phyloP scores from a whole-genome alignment of 1,140 invertebrate genomes.

The Drosophila quadrilineata region DNA sequence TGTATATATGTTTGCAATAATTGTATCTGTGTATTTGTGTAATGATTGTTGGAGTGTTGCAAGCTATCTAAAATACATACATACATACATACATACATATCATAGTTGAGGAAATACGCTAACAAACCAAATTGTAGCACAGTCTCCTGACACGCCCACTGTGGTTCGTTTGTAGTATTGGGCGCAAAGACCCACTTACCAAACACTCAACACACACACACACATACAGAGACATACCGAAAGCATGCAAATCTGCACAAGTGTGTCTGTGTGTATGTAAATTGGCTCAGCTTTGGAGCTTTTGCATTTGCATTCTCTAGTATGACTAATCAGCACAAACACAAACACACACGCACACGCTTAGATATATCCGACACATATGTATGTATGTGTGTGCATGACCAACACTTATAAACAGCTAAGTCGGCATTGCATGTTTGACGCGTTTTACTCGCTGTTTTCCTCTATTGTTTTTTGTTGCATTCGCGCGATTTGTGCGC shows the following conservation, averaged over 20 bases:
- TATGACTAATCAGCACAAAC: constrained; percentile 62
- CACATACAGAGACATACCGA: constrained; percentile 23
- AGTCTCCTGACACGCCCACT: constrained; percentile 28
- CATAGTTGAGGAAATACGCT: not conserved
- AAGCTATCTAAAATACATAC: too few species aligned
- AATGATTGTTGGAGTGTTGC: too few species aligned
- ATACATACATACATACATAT: too few species aligned
- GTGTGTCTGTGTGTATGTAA: constrained; percentile 32
- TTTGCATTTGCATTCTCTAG: constrained; percentile 60
- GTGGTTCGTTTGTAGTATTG: constrained; percentile 7
- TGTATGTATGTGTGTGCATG: too few species aligned
- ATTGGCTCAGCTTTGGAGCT: constrained; percentile 62
- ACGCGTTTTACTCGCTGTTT: constrained; percentile 26
- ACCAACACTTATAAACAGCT: not conserved
- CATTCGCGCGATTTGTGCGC: constrained; percentile 17
- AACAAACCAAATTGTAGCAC: constrained; percentile 7
- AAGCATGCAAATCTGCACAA: constrained; percentile 15
- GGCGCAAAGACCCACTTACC: constrained; percentile 48
- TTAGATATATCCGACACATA: constrained; percentile 4
- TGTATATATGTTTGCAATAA: too few species aligned
- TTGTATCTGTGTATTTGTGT: too few species aligned
- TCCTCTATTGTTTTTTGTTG: constrained; percentile 13
- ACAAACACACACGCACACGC: constrained; percentile 20
- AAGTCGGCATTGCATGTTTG: constrained; percentile 42
- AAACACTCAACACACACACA: constrained; percentile 28